These are phyloP conservation scores for Actinia equina DNA, from an alignment of 64 coral and sea anemone species.

Conservation along the genomic window DNA sequence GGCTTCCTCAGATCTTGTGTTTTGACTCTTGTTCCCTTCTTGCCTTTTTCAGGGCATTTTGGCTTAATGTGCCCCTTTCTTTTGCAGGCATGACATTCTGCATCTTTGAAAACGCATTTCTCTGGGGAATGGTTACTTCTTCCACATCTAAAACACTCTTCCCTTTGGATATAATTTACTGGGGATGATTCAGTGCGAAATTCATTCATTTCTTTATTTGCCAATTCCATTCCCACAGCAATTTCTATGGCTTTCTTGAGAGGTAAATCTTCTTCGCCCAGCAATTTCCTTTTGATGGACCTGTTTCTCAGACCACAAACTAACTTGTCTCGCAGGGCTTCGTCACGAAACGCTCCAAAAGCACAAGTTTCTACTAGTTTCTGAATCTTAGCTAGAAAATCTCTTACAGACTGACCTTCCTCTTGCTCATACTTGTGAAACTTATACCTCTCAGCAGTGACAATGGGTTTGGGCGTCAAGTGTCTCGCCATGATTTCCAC, in stretches of 20 bases:
- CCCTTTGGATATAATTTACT: not conserved
- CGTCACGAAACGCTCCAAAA: slow-evolving; percentile 4
- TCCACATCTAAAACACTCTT: no score
- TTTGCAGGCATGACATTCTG: no score
- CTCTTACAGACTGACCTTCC: slow-evolving; percentile 24
- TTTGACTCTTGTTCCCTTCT: no score
- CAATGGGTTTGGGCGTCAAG: not conserved
- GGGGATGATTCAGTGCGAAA: not conserved
- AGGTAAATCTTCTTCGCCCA: not conserved
- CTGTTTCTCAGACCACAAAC: not conserved
- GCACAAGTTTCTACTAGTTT: slow-evolving; percentile 26
- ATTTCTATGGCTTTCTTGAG: slow-evolving; percentile 32
- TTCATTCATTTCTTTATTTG: not conserved
- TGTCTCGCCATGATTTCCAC: not conserved
- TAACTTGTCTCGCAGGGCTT: slow-evolving; percentile 31
- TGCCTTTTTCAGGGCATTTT: no score
- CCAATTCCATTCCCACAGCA: slow-evolving; percentile 27
- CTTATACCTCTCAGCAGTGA: slow-evolving; percentile 7
- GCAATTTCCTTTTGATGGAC: not conserved
- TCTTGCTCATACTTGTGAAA: slow-evolving; percentile 29
- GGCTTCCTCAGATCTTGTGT: no score
- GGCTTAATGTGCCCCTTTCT: no score
- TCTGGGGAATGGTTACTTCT: no score
- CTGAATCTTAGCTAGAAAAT: slow-evolving; percentile 26
- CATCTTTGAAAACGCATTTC: no score